These are phyloP conservation scores for Nineta flava DNA, from an alignment of 2,888 invertebrate genomes.

Conservation along the genomic window DNA sequence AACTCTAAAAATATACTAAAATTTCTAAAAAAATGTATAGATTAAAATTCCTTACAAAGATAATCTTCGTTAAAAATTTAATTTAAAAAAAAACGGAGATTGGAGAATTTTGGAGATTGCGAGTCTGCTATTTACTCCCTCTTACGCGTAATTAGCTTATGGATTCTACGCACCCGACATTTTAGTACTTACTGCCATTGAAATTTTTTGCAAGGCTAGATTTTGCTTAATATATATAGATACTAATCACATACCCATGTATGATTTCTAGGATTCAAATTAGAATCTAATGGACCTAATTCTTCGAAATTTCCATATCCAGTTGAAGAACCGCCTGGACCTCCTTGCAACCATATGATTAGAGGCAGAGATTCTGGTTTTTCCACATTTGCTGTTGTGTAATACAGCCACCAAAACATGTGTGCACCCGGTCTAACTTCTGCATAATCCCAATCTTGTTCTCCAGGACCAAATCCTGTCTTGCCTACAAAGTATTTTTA, in stretches of 20 bases:
- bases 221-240: too few species aligned
- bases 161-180: too few species aligned
- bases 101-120: too few species aligned
- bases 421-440: slow-evolving; percentile 30
- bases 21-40: too few species aligned
- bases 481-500: slow-evolving; percentile 10
- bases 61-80: too few species aligned
- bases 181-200: too few species aligned
- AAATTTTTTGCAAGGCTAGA: too few species aligned
- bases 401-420: slow-evolving; percentile 52
- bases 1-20: too few species aligned
- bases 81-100: too few species aligned
- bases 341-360: slow-evolving; percentile 81
- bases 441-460: slow-evolving; percentile 33
- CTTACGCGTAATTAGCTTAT: too few species aligned
- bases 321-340: slow-evolving; percentile 44
- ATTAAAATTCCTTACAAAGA: too few species aligned
- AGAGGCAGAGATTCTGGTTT: slow-evolving; percentile 52
- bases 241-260: slow-evolving; percentile 36
- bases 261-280: slow-evolving; percentile 31
- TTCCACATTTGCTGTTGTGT: slow-evolving; percentile 38
- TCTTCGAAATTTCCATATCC: slow-evolving; percentile 43
- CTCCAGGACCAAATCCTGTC: slow-evolving; percentile 17
- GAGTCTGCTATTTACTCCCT: too few species aligned
- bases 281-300: slow-evolving; percentile 36